Percentiles rank a stretch among this genome's conserved stretches.
Conservation (phyloP, 2,888 invertebrate genomes). For the Meta bourneti region DNA sequence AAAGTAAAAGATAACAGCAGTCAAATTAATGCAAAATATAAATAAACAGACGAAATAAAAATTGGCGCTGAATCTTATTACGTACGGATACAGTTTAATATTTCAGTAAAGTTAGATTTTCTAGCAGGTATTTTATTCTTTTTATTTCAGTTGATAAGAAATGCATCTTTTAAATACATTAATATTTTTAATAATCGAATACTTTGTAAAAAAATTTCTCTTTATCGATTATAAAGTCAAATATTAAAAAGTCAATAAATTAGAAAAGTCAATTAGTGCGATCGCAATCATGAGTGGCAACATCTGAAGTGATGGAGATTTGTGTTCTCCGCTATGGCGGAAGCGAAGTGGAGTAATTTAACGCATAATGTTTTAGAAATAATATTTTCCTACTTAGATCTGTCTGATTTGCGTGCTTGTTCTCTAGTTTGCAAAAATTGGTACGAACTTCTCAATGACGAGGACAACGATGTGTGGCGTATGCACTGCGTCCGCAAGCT, state of each 20-base stretch:
- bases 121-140: too few relatives aligned
- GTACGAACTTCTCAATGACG: slow-evolving; percentile 93
- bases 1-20: not conserved
- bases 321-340: slow-evolving; percentile 77
- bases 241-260: too few relatives aligned
- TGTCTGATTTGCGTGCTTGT: slow-evolving; percentile 92
- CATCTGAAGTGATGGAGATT: slow-evolving; percentile 67
- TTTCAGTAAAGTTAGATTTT: not conserved
- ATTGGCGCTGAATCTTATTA: slow-evolving; percentile 13
- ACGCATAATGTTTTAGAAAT: slow-evolving; percentile 92
- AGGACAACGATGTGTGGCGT: slow-evolving; percentile 97
- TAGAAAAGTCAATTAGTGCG: too few relatives aligned
- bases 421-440: slow-evolving; percentile 95
- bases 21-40: not conserved
- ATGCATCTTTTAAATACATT: too few relatives aligned
- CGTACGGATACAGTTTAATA: not conserved
- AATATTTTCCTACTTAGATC: slow-evolving; percentile 93
- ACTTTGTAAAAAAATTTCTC: too few relatives aligned
- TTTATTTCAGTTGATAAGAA: too few relatives aligned
- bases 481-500: slow-evolving; percentile 92
- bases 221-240: too few relatives aligned
- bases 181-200: too few relatives aligned
- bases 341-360: slow-evolving; percentile 80
- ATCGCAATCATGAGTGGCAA: slow-evolving; percentile 17
- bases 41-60: slow-evolving; percentile 35